Evolutionary conservation across 2,888 invertebrate genomes (phyloP), one percentile per base, ranked within the genome.

Genomic region (Dryomyza anilis): DNA sequence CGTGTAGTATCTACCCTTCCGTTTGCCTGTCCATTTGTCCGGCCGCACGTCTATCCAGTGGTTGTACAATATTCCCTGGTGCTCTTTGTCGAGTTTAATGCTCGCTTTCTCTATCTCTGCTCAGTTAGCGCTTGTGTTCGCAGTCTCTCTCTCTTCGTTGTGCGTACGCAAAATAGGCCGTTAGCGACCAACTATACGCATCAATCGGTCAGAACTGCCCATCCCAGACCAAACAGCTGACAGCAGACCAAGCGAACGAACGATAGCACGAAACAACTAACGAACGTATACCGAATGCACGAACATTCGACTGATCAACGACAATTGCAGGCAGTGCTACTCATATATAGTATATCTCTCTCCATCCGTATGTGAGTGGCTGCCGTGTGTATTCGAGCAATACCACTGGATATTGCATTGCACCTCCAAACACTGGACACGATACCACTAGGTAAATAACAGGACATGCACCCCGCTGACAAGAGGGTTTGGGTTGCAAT

Each of bases 231-330:
- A 3, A 46, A 16, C 46, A 16, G 23, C 48, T 12, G 10, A 19
- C 48, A 21, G 53, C 25, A n/a, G n/a, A 52, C 23, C 50, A 52
- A 27, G 25, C 27, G 50, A 52, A 25, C 50, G n/a, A n/a, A n/a
- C n/a, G n/a, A n/a, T n/a, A n/a, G n/a, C n/a, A n/a, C n/a, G n/a
- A n/a, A 12, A 48, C 46, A 48, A 12, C 46, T 12, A 12, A 8
- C 12, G 33, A 23, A 14, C 43, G 8, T n/a, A n/a, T n/a, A 48
- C 48, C 16, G 1, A 16, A 5, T 16, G 53, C 21, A 29, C 29
- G 33, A 53, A 12, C 53, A 33, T 30, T 33, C 53, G 33, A 53
- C 53, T 16, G 8, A 53, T 53, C 53, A 53, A 53, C 53, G 53
- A 53, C 53, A 53, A 25, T 53, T 58, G 58, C 45, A 56, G 23